phyloP scores from a whole-genome alignment of 2,797 vertebrate genomes.

The Neostethus bicornis region DNA sequence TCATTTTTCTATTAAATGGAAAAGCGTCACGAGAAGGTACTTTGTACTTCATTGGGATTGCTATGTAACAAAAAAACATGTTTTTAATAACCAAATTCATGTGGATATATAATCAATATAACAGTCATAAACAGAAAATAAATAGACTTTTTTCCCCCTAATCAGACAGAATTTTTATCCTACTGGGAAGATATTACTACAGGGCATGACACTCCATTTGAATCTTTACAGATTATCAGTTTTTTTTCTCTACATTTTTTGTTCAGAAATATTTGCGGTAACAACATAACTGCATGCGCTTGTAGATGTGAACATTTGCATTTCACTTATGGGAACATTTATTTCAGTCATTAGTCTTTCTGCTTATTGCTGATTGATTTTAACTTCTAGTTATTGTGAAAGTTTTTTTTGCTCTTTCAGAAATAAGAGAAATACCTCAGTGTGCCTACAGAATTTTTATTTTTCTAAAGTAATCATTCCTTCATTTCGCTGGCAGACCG shows the following conservation, averaged over 20 bases:
- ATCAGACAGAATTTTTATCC: constrained; percentile 42
- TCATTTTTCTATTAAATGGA: constrained; percentile 17
- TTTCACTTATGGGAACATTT: constrained; percentile 37
- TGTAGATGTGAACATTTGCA: constrained; percentile 30
- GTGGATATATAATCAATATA: constrained; percentile 33
- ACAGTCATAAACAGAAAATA: constrained; percentile 15
- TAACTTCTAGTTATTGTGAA: no score
- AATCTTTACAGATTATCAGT: constrained; percentile 3
- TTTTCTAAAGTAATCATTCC: no score
- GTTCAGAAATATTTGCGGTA: constrained; percentile 51
- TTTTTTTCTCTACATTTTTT: constrained; percentile 38
- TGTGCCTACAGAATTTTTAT: no score
- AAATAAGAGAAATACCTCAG: no score
- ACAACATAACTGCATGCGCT: constrained; percentile 35
- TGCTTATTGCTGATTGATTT: no score
- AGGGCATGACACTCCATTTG: constrained; percentile 15
- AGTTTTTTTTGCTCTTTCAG: no score
- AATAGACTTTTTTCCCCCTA: constrained; percentile 17
- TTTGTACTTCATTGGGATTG: constrained; percentile 13
- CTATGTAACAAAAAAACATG: constrained; percentile 6
- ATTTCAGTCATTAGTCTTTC: no score
- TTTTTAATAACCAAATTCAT: no score
- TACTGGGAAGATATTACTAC: constrained; percentile 22
- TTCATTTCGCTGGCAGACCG: background rate
- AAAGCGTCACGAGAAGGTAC: background rate